These are phyloP conservation scores for Pogonocherus hispidulus DNA, from an alignment of 2,888 invertebrate genomes.

Conservation along the genomic window DNA sequence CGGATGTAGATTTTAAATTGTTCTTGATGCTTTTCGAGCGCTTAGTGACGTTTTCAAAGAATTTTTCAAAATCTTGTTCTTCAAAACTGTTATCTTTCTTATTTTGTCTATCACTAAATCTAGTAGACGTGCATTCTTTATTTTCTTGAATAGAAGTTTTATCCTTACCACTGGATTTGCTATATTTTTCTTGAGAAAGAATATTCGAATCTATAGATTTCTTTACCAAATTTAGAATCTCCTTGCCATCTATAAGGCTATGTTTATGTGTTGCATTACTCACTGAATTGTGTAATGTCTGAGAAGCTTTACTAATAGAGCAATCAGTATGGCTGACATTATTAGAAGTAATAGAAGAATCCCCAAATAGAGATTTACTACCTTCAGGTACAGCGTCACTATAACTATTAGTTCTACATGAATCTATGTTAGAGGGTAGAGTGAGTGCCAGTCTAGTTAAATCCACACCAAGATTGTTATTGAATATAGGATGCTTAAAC, in stretches of 20 bases:
- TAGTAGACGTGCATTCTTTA: background rate
- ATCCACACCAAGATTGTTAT: background rate
- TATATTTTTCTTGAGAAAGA: background rate
- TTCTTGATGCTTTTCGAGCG: background rate
- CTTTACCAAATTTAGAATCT: background rate
- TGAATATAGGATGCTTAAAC: background rate
- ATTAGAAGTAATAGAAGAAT: slow-evolving; percentile 4
- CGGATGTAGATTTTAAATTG: too few relatives aligned
- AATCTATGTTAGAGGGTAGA: too few relatives aligned
- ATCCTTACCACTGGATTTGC: background rate
- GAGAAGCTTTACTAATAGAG: background rate
- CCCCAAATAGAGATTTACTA: background rate
- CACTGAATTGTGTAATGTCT: background rate
- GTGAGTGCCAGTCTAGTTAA: background rate
- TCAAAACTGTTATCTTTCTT: background rate
- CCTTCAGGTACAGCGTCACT: background rate
- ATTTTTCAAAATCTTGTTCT: slow-evolving; percentile 7
- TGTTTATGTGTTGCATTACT: too few relatives aligned
- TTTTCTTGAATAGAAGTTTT: background rate
- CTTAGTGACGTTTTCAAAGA: slow-evolving; percentile 6
- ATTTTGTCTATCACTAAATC: too few relatives aligned
- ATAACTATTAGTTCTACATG: background rate
- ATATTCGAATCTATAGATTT: background rate
- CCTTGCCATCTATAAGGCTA: background rate
- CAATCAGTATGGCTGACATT: background rate